Base-by-base conservation (phyloP, 1,140 invertebrate genomes). In the Belonocnema kinseyi region DNA sequence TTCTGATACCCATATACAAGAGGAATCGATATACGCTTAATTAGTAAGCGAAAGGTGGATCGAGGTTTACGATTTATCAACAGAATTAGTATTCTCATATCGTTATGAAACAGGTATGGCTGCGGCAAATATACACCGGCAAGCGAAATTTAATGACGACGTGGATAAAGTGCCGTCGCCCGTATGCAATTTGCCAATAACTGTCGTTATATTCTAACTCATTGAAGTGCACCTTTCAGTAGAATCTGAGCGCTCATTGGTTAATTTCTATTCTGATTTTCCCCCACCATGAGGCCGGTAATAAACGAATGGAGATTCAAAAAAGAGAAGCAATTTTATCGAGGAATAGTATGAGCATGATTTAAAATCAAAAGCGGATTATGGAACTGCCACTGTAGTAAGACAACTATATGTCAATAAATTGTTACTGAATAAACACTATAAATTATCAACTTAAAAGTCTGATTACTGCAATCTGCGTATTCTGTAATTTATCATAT, bases 21-120 rank as follows among this genome's bases (percentile, higher is more conserved):
- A 2, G 40, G 7, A 46, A 46, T 46, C 40, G 40, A 46, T 46
- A 78, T 58, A 77, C 40, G 66, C 74, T 73, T 71, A 61, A 80
- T 81, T 77, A 73, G 58, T 17, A 56, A 74, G 79, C 76, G 81
- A 83, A 84, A 80, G 80, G 81, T 74, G 76, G 78, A 74, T 83
- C 77, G 74, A 79, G 21, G 77, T 83, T 83, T 82, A 83, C 80
- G 83, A 85, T 85, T 85, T 83, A 81, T 85, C 83, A 85, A 83
- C 83, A 80, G 72, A 81, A 74, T 79, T 76, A 61, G 74, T 75
- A 71, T 51, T 58, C 78, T 74, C 73, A 66, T 77, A 77, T 78
- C 75, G 77, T 84, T 82, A 80, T 81, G 81, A 85, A 85, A 85
- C 81, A 81, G 81, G 76, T 81, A 80, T 83, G 76, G 81, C 80